Evolutionary conservation across 2,113 vertebrate genomes (phyloP).

Genomic region (Onychostoma macrolepis): DNA sequence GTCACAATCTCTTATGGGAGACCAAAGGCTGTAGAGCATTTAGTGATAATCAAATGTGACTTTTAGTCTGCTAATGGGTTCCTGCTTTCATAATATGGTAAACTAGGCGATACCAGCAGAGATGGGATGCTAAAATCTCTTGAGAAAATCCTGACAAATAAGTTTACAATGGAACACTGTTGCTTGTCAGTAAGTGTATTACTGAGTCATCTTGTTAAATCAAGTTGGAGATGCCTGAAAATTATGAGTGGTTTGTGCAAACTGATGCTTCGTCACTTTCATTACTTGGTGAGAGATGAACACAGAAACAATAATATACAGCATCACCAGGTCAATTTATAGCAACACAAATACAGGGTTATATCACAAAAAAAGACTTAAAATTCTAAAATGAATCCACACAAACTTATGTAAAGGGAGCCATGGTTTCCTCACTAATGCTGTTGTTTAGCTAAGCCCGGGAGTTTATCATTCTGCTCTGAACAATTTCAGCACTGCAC

Average conservation of each 20-base stretch:
- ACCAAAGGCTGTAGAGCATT: neutral
- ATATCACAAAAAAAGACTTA: neutral
- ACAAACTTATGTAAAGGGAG: neutral
- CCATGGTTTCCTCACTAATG: neutral
- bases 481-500: neutral
- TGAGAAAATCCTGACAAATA: neutral
- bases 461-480: neutral
- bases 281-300: neutral
- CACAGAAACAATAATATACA: neutral
- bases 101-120: neutral
- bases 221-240: neutral
- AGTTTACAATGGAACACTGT: neutral
- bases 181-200: neutral
- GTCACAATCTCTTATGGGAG: neutral
- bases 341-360: neutral
- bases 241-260: neutral
- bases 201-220: neutral
- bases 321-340: neutral
- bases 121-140: neutral
- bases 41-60: neutral
- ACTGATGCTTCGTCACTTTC: neutral
- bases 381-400: neutral
- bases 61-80: neutral
- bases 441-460: neutral
- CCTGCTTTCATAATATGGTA: neutral